phyloP scores from a whole-genome alignment of 2,797 vertebrate species.

The Silurus lanzhouensis region DNA sequence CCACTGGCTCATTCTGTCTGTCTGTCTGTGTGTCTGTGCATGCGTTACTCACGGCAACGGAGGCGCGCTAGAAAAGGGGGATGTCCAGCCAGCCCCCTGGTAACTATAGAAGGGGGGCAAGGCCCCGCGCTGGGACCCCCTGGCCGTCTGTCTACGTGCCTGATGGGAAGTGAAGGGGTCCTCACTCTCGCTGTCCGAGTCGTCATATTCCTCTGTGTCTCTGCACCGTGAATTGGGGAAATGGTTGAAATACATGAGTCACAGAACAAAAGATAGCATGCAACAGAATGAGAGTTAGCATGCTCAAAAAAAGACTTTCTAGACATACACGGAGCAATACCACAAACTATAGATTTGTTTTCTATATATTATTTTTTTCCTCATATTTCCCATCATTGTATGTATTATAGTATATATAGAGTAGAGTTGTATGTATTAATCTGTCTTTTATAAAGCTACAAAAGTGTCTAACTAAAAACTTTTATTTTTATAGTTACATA shows the following conservation, averaged over 20 bases:
- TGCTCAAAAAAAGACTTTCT: neutral
- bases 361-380: no score
- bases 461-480: neutral
- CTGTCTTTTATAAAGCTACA: neutral
- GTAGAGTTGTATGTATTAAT: neutral
- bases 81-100: constrained; percentile 82
- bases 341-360: neutral
- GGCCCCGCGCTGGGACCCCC: constrained; percentile 82
- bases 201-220: constrained; percentile 81
- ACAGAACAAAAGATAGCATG: constrained; percentile 47
- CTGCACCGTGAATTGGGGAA: constrained; percentile 57
- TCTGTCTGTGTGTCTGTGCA: constrained; percentile 78
- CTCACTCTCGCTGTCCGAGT: constrained; percentile 84
- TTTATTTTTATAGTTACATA: neutral
- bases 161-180: constrained; percentile 85
- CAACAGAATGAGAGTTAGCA: constrained; percentile 39
- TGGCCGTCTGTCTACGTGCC: constrained; percentile 84
- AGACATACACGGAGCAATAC: constrained; percentile 4
- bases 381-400: neutral
- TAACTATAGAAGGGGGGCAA: constrained; percentile 86
- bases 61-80: constrained; percentile 84
- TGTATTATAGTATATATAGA: no score
- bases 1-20: constrained; percentile 65
- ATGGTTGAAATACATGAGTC: constrained; percentile 29
- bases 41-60: constrained; percentile 85